phyloP scores from a whole-genome alignment of 35 echinoderm and acorn worm species.

The Apostichopus parvimensis region DNA sequence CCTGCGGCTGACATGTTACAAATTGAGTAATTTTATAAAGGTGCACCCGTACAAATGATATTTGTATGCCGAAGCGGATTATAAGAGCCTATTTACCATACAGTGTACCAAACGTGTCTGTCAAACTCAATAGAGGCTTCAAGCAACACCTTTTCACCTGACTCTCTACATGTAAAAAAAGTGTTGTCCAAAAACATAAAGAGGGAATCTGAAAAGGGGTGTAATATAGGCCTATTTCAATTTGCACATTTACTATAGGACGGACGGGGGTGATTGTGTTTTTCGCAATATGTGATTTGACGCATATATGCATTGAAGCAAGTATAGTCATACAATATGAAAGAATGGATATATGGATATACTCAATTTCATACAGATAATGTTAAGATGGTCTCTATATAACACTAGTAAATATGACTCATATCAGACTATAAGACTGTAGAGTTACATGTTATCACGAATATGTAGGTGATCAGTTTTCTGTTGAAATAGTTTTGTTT shows the following conservation, averaged over 20 bases:
- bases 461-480: too few relatives aligned
- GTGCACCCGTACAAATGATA: conserved; percentile 54
- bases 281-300: too few relatives aligned
- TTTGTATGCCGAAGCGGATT: conserved; percentile 43
- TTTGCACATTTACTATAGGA: not conserved
- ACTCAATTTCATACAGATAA: too few relatives aligned
- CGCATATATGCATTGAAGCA: too few relatives aligned
- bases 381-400: too few relatives aligned
- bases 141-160: not conserved
- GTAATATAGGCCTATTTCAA: not conserved
- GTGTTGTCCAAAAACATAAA: not conserved
- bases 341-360: too few relatives aligned
- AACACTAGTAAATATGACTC: too few relatives aligned
- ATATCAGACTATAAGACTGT: too few relatives aligned
- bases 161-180: not conserved
- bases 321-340: too few relatives aligned
- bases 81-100: conserved; percentile 12
- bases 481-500: too few relatives aligned
- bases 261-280: not conserved
- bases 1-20: conserved; percentile 42
- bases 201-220: not conserved
- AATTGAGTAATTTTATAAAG: conserved; percentile 51
- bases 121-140: conserved; percentile 13
- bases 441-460: too few relatives aligned
- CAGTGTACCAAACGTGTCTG: conserved; percentile 24